Evolutionary conservation across 2,113 vertebrate genomes (phyloP).

Genomic region (Thomomys bottae): DNA sequence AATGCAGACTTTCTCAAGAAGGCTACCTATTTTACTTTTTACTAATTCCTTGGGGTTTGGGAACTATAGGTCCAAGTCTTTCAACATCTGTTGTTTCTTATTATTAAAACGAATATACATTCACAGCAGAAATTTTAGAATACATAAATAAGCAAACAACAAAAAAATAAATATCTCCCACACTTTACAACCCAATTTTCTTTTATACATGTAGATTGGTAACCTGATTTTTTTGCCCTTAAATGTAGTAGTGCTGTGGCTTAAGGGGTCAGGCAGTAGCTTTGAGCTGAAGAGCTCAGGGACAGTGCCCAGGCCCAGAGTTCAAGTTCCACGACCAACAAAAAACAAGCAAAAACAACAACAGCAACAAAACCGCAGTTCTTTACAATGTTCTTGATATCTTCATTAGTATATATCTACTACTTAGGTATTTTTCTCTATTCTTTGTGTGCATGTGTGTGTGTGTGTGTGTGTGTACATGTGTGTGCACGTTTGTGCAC

Average conservation of each 20-base stretch:
- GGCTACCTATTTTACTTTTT: background rate
- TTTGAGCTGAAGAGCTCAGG: too few species aligned
- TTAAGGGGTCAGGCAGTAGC: too few species aligned
- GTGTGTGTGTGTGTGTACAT: too few species aligned
- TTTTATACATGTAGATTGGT: background rate
- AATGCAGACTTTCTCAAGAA: background rate
- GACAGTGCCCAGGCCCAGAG: too few species aligned
- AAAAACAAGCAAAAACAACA: too few species aligned
- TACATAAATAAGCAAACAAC: background rate
- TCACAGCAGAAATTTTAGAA: slow-evolving; percentile 30
- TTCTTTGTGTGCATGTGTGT: too few species aligned
- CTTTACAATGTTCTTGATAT: background rate
- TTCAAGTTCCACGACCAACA: too few species aligned
- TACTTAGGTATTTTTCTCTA: background rate
- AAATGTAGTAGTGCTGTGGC: too few species aligned
- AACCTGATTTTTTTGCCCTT: background rate
- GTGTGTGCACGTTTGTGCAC: too few species aligned
- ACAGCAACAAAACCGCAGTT: too few species aligned
- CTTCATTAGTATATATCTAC: background rate
- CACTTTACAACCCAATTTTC: background rate
- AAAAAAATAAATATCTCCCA: background rate
- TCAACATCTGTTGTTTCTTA: slow-evolving; percentile 8
- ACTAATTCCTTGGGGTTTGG: background rate
- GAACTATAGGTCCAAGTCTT: background rate
- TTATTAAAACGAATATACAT: slow-evolving; percentile 6